Base-by-base conservation (phyloP, 2,888 invertebrate genomes). In the Choreutis nemorana region DNA sequence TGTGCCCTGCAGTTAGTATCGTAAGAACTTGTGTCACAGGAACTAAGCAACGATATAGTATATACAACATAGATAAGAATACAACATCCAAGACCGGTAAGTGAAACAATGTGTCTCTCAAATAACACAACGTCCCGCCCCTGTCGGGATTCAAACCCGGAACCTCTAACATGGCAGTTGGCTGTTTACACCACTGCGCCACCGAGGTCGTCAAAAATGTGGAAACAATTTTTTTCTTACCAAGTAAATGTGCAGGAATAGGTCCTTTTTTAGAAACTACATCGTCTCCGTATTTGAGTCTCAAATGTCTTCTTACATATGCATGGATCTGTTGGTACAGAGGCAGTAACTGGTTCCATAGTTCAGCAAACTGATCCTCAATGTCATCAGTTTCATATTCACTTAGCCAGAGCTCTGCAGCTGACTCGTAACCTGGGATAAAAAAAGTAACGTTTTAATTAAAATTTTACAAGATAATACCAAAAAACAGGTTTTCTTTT, bases 261-360 rank as follows among this genome's bases (percentile, higher is more conserved):
- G 89, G 87, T 31, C 89, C 90, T 30, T 71, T 83, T 16, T 83
- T 82, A 0, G 85, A 64, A 0, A 87, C 83, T 0, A 87, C 68
- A 1, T 75, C 53, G 6, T 85, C 83, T 0, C 91, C 91, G 50
- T 92, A 93, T 34, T 82, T 77, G 32, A 84, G 60, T 8, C 83
- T 73, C 18, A 94, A 66, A 26, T 86, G 83, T 33, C 83, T 71
- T 30, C 93, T 78, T 0, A 92, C 88, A 50, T 91, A 94, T 0
- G 90, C 91, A 53, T 94, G 94, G 7, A 94, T 75, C 55, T 93
- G 87, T 27, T 86, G 64, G 49, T 95, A 95, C 2, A 95, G 64
- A 0, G 94, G 94, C 40, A 84, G 84, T 23, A 95, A 58, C 53
- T 90, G 84, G n/a, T 82, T 67, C 84, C 89, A 91, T 1, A 91